Conservation (phyloP, 2,113 vertebrate genomes). For the Genyomyrus donnyi region DNA sequence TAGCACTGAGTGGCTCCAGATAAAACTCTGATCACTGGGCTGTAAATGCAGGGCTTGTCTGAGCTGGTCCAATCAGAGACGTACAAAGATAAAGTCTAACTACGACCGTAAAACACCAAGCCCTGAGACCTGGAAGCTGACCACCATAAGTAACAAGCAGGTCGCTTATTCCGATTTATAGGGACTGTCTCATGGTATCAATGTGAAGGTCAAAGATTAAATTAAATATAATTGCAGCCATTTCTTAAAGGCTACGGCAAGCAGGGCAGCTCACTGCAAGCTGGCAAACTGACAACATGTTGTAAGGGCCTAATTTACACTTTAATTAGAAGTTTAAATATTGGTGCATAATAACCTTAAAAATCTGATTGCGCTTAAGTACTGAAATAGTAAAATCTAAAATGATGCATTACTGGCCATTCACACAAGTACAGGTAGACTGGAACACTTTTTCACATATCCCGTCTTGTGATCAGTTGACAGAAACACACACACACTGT, state of each 20-base stretch:
- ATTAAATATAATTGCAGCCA: neutral
- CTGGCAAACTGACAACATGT: neutral
- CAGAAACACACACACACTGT: neutral
- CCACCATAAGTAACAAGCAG: neutral
- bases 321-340: neutral
- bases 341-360: neutral
- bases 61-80: neutral
- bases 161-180: neutral
- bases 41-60: neutral
- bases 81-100: neutral
- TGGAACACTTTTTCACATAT: no score
- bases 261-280: neutral
- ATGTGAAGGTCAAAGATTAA: neutral
- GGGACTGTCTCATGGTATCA: neutral
- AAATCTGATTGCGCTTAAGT: neutral
- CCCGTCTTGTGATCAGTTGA: neutral
- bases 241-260: neutral
- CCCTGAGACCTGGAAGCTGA: neutral
- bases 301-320: neutral
- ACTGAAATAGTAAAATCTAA: neutral
- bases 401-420: neutral
- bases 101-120: neutral
- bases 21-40: neutral
- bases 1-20: neutral
- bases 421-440: no score